Evolutionary conservation across 2,888 invertebrate species (phyloP).

Genomic region (Agonopterix subpropinquella): DNA sequence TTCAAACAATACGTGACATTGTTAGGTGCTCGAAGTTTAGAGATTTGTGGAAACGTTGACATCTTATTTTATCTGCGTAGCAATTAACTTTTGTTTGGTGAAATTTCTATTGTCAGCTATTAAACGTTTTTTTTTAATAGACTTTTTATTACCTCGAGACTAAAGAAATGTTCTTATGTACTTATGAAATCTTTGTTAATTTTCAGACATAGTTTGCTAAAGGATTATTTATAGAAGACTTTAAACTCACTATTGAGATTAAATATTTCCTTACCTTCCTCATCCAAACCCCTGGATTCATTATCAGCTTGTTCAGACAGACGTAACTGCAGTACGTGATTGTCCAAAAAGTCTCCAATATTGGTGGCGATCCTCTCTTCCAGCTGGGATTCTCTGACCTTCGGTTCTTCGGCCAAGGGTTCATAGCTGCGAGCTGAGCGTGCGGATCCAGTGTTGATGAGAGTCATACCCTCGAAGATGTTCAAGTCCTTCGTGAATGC

Average conservation of each 20-base stretch:
- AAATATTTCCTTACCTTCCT: slow-evolving; percentile 46
- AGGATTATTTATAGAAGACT: too few relatives aligned
- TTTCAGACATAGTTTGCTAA: too few relatives aligned
- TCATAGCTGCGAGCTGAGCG: slow-evolving; percentile 65
- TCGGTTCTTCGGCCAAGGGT: slow-evolving; percentile 57
- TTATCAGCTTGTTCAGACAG: slow-evolving; percentile 43
- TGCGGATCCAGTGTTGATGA: slow-evolving; percentile 68
- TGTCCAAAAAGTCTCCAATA: slow-evolving; percentile 61
- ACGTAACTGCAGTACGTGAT: slow-evolving; percentile 64
- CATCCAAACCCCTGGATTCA: slow-evolving; percentile 58
- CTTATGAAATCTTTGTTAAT: too few relatives aligned
- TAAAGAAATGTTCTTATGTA: too few relatives aligned
- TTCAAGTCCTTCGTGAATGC: slow-evolving; percentile 72
- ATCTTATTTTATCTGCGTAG: not conserved
- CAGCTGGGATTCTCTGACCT: slow-evolving; percentile 56
- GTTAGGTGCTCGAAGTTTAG: slow-evolving; percentile 6
- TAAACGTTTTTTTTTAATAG: too few relatives aligned
- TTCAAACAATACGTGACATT: slow-evolving; percentile 10
- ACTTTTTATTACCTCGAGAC: too few relatives aligned
- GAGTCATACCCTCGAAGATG: slow-evolving; percentile 67
- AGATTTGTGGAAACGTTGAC: slow-evolving; percentile 5
- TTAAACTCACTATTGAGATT: too few relatives aligned
- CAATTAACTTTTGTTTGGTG: not conserved
- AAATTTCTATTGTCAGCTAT: not conserved
- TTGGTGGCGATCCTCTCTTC: slow-evolving; percentile 64